Evolutionary conservation across 2,797 vertebrate species (phyloP), one percentile per base, ranked within the genome.

Genomic region (Cryptoprocta ferox): DNA sequence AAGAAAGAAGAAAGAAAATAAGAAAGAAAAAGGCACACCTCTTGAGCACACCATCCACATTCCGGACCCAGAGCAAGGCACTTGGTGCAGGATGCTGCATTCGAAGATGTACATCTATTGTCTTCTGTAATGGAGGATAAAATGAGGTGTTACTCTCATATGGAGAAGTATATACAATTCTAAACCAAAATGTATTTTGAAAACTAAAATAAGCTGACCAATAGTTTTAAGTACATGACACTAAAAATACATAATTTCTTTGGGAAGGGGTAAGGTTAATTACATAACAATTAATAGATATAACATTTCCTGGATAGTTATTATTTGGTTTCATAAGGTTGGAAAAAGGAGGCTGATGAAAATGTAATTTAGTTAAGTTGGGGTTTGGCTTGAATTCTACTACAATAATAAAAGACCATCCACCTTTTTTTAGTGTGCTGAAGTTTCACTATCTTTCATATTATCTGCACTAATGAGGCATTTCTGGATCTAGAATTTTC

Each of bases 41-140:
- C 99, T 98, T 99, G 99, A 98, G 99, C 99, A 99, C 99, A 99
- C 99, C 99, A 99, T 98, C 99, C 99, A 37, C 99, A 99, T 97
- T 99, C 99, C 35, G 99, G 99, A 98, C 99, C 99, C 97, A 99
- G 99, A 86, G 98, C 98, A 96, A 99, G 99, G 98, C 99, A 99
- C 97, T 99, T 99, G 78, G 98, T 93, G 88, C 99, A 99, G 48
- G 99, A 99, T 35, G 97, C 98, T 98, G 99, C 97, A 88, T 98
- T 97, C 15, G 99, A 98, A 96, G 99, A 99, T 92, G 97, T 96
- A 98, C 99, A 99, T 98, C 97, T 98, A 98, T 99, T 99, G 98
- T 99, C 98, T 98, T 98, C 99, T 99, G 99, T 37, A 98, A 98
- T 75, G 97, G 95, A 98, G 97, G 66, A 98, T 16, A 98, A 98